Evolutionary conservation across 2,113 vertebrate genomes (phyloP).

Genomic region (Lycocorax pyrrhopterus): DNA sequence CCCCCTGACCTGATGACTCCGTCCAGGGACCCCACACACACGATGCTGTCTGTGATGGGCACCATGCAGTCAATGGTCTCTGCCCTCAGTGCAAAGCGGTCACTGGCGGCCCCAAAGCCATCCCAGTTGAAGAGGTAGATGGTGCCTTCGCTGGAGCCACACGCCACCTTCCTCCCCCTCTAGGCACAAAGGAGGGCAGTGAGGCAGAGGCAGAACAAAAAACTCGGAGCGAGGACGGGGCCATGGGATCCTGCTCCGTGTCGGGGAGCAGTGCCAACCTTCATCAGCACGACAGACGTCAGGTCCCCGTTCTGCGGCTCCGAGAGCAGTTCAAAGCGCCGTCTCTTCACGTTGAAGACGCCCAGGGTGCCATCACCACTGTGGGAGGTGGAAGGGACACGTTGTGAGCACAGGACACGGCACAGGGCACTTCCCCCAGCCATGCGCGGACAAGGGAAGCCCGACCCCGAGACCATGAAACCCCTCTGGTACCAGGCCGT

Average conservation of each 20-base stretch:
- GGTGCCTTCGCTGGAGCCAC: constrained; percentile 90
- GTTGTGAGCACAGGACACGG: rapidly evolving
- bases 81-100: constrained; percentile 86
- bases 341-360: constrained; percentile 87
- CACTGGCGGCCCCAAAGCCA: constrained; percentile 92
- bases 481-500: constrained; percentile 78
- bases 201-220: neutral
- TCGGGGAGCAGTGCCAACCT: constrained; percentile 60
- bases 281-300: constrained; percentile 86
- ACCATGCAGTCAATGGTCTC: constrained; percentile 90
- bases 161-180: constrained; percentile 87
- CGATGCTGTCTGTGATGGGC: constrained; percentile 83
- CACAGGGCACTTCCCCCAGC: rapidly evolving
- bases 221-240: rapidly evolving
- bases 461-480: rapidly evolving
- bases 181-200: constrained; percentile 2
- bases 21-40: constrained; percentile 88
- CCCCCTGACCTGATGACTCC: constrained; percentile 87
- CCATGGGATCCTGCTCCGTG: rapidly evolving
- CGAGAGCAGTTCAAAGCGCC: constrained; percentile 88
- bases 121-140: constrained; percentile 98
- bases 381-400: neutral
- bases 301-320: constrained; percentile 91
- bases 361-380: constrained; percentile 95
- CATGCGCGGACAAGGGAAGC: rapidly evolving